A percentile compares a stretch with the other conserved stretches of the same genome.
phyloP scores from a whole-genome alignment of 2,113 vertebrate species.

The Brachirus orientalis region DNA sequence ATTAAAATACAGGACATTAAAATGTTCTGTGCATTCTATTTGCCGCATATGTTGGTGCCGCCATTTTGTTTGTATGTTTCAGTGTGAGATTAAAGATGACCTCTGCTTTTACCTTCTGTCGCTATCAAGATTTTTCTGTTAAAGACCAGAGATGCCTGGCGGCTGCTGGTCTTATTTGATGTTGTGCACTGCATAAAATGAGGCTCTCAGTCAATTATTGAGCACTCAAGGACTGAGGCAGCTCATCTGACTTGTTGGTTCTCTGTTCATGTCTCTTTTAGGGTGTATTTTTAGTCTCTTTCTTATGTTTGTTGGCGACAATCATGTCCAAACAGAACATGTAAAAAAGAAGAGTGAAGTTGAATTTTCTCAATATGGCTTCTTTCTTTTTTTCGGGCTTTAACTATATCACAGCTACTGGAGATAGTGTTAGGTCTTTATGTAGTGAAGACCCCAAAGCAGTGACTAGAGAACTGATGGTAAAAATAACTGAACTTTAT shows the following conservation, averaged over 20 bases:
- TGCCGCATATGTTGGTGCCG: too few species aligned
- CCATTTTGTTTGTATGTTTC: neutral
- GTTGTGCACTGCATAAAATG: neutral
- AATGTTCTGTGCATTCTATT: neutral
- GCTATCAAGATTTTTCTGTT: neutral
- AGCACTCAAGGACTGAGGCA: conserved; percentile 41
- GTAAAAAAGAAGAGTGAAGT: too few species aligned
- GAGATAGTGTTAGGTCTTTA: too few species aligned
- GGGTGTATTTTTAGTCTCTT: neutral
- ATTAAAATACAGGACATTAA: neutral
- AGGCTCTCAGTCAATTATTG: conserved; percentile 63
- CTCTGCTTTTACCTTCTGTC: conserved; percentile 15
- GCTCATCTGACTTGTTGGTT: conserved; percentile 23
- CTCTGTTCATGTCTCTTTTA: conserved; percentile 17
- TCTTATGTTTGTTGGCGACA: neutral
- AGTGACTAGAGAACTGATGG: too few species aligned
- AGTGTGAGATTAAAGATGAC: conserved; percentile 5
- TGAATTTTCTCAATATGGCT: too few species aligned
- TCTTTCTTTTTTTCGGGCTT: too few species aligned
- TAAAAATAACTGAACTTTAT: too few species aligned
- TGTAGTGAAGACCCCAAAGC: too few species aligned
- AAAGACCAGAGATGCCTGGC: conserved; percentile 1
- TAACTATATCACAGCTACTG: too few species aligned
- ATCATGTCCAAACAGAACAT: too few species aligned
- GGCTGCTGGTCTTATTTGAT: conserved; percentile 16